These are phyloP conservation scores for Cyprinodon tularosa DNA, from an alignment of 2,113 vertebrate species.

Conservation along the genomic window DNA sequence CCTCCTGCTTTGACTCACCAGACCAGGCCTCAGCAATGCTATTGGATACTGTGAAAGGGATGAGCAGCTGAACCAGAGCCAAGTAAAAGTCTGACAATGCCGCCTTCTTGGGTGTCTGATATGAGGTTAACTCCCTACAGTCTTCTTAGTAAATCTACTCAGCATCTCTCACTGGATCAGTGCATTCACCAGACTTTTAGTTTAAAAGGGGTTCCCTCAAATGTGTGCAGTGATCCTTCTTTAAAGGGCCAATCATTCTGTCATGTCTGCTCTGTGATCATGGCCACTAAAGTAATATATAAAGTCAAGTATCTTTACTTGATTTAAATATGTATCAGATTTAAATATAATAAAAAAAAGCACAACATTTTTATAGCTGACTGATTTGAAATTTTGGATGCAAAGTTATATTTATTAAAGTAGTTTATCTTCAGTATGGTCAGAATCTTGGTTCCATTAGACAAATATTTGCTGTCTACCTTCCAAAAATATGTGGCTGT, in stretches of 20 bases:
- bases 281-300: neutral
- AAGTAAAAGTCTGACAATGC: slow-evolving; percentile 28
- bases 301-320: neutral
- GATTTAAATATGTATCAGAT: neutral
- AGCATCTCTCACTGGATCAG: slow-evolving; percentile 10
- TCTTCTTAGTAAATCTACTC: slow-evolving; percentile 22
- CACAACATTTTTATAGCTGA: neutral
- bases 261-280: neutral
- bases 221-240: neutral
- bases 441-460: slow-evolving; percentile 15
- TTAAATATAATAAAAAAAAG: neutral
- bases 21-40: slow-evolving; percentile 32
- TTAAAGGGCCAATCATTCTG: neutral
- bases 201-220: slow-evolving; percentile 18
- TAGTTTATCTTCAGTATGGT: neutral
- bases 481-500: slow-evolving; percentile 38
- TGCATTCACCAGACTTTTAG: slow-evolving; percentile 30
- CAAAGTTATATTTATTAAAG: neutral
- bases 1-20: slow-evolving; percentile 49
- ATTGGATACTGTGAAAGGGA: slow-evolving; percentile 45
- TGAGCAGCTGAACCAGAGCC: slow-evolving; percentile 43
- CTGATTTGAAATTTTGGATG: slow-evolving; percentile 14
- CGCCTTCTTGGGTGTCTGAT: slow-evolving; percentile 31
- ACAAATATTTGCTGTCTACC: slow-evolving; percentile 37
- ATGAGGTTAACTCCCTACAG: slow-evolving; percentile 29